Conservation (phyloP, 2,113 vertebrate genomes). For the Pitta sordida region DNA sequence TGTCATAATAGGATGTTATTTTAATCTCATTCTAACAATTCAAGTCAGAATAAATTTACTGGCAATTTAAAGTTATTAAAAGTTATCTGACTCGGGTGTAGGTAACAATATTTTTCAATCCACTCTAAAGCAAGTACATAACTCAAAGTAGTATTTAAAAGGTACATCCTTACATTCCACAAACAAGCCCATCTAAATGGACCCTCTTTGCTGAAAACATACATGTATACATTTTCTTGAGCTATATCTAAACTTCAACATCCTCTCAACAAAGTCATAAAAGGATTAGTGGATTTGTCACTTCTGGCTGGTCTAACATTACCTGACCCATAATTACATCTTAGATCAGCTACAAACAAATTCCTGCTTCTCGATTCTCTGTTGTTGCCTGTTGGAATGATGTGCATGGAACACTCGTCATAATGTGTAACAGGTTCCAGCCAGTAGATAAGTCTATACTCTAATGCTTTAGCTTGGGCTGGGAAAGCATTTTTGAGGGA, state of each 20-base stretch:
- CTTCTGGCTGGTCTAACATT: background rate
- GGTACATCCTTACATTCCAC: background rate
- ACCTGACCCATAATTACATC: background rate
- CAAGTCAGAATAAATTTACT: conserved; percentile 1
- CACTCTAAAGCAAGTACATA: background rate
- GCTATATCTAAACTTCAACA: background rate
- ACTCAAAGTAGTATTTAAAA: background rate
- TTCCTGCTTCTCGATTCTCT: background rate
- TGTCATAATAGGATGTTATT: conserved; percentile 2
- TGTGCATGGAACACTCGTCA: background rate
- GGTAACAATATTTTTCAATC: background rate
- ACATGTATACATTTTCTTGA: background rate
- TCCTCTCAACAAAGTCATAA: background rate
- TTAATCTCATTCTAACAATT: conserved; percentile 8
- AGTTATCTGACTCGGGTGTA: background rate
- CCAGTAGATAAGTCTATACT: rapidly evolving
- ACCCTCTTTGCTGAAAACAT: background rate
- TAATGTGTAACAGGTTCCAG: rapidly evolving
- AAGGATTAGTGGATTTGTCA: background rate
- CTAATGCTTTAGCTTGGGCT: background rate
- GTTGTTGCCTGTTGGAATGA: background rate
- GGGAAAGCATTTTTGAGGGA: background rate
- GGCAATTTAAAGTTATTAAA: conserved; percentile 33
- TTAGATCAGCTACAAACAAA: background rate
- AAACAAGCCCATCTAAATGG: background rate